Conservation (phyloP, 1,140 invertebrate species). For the Homarus americanus region DNA sequence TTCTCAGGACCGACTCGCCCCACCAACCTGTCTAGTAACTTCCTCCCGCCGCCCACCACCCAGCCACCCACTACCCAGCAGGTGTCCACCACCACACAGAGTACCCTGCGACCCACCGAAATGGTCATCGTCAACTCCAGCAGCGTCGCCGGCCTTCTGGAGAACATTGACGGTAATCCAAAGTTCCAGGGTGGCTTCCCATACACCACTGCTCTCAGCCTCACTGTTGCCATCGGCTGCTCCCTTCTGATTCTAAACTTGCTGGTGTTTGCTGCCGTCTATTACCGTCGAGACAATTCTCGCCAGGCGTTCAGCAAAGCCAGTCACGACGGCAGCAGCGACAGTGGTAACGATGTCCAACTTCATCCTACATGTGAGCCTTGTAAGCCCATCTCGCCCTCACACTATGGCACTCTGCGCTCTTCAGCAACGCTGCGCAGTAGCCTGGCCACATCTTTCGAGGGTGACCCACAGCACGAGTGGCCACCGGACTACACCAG, state of each 20-base stretch:
- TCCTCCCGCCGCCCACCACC: constrained; percentile 69
- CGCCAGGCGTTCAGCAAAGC: constrained; percentile 40
- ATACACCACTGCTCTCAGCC: constrained; percentile 92
- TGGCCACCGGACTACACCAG: constrained; percentile 74
- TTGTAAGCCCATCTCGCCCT: constrained; percentile 67
- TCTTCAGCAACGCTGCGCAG: constrained; percentile 74
- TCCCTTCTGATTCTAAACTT: constrained; percentile 93
- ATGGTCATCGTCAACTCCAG: constrained; percentile 25
- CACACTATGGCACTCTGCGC: constrained; percentile 71
- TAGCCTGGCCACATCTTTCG: constrained; percentile 71
- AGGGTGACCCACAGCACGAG: constrained; percentile 68
- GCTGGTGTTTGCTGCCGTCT: constrained; percentile 94
- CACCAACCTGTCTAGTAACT: constrained; percentile 58
- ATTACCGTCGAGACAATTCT: constrained; percentile 81
- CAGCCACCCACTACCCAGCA: constrained; percentile 78
- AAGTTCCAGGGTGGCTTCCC: constrained; percentile 76
- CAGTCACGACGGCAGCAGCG: constrained; percentile 48
- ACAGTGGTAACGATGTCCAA: constrained; percentile 75
- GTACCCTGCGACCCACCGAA: constrained; percentile 70
- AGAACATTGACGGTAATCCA: constrained; percentile 12
- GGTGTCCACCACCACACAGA: constrained; percentile 81
- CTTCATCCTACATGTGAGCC: constrained; percentile 61
- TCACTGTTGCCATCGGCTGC: constrained; percentile 95
- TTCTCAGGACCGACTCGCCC: constrained; percentile 73
- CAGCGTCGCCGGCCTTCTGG: constrained; percentile 42